Evolutionary conservation across 1,140 invertebrate genomes (phyloP).

Genomic region (Drosophila setifemur): DNA sequence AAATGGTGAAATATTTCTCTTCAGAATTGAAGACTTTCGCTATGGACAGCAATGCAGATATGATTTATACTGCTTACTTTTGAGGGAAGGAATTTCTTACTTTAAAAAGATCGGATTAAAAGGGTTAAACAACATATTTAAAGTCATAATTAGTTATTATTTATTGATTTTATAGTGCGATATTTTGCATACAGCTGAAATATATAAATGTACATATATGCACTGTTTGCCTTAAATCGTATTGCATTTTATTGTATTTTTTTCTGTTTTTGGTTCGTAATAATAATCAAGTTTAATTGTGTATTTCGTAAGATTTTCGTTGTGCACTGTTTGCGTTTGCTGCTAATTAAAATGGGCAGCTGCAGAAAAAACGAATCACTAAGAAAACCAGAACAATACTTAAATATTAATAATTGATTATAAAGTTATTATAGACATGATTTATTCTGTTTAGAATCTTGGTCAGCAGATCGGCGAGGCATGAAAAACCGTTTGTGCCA

Average conservation of each 20-base stretch:
- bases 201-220: no score
- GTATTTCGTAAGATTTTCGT: constrained; percentile 72
- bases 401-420: constrained; percentile 78
- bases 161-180: no score
- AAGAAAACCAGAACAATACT: constrained; percentile 60
- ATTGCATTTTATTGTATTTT: constrained; percentile 11
- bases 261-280: constrained; percentile 16
- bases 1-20: constrained; percentile 29
- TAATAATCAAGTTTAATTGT: constrained; percentile 58
- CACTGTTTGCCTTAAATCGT: constrained; percentile 39
- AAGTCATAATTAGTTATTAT: no score
- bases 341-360: constrained; percentile 60
- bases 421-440: constrained; percentile 67
- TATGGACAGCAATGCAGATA: constrained; percentile 2
- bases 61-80: no score
- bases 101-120: no score
- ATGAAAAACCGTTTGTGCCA: constrained; percentile 54
- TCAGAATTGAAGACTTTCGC: constrained; percentile 34
- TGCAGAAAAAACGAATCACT: constrained; percentile 23
- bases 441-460: constrained; percentile 71
- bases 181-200: no score
- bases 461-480: constrained; percentile 59
- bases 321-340: constrained; percentile 73
- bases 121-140: no score
- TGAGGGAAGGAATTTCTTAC: no score